Conservation (phyloP, 2,888 invertebrate genomes). For the Congeria kusceri region DNA sequence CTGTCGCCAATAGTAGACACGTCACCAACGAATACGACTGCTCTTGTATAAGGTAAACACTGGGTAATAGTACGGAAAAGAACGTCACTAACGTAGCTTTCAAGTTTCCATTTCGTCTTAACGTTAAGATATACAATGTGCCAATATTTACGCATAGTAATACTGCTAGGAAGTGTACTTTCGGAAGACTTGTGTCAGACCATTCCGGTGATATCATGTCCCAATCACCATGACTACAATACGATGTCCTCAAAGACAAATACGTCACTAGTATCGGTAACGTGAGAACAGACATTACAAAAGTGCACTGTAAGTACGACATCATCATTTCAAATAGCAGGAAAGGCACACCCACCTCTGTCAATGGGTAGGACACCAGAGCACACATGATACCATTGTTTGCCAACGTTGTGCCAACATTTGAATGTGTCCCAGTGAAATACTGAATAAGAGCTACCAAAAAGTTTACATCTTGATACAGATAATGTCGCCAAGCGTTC, state of each 20-base stretch:
- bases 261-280: conserved; percentile 5
- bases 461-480: conserved; percentile 71
- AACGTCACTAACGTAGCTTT: neutral
- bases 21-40: neutral
- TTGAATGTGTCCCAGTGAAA: conserved; percentile 61
- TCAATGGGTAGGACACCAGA: conserved; percentile 73
- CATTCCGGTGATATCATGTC: neutral
- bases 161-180: neutral
- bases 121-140: neutral
- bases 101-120: neutral
- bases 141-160: neutral
- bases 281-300: conserved; percentile 31
- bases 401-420: conserved; percentile 69
- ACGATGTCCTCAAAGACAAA: neutral
- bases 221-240: neutral
- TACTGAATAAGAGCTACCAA: conserved; percentile 62
- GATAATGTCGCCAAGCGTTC: conserved; percentile 70
- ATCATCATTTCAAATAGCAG: conserved; percentile 63
- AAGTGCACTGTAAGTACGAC: conserved; percentile 62
- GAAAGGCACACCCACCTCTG: conserved; percentile 52
- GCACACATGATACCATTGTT: conserved; percentile 70
- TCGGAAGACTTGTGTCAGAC: too few relatives aligned
- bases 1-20: neutral
- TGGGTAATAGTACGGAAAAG: neutral
- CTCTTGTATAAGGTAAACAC: neutral